These are phyloP conservation scores for Heliornis fulica DNA, from an alignment of 2,113 vertebrate species.

Conservation along the genomic window DNA sequence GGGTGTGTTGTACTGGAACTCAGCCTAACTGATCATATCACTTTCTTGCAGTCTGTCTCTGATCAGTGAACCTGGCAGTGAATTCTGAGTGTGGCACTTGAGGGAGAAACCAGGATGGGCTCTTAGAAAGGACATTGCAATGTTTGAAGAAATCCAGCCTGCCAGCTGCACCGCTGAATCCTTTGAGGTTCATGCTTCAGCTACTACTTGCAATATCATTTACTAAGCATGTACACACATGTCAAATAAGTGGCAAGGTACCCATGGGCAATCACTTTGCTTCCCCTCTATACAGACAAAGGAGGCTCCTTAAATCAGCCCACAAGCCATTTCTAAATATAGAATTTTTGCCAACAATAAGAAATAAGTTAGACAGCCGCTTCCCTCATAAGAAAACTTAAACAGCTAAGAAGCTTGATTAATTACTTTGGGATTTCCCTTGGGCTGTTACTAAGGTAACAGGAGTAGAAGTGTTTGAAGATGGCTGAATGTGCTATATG, in stretches of 20 bases:
- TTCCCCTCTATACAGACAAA: not conserved
- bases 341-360: not conserved
- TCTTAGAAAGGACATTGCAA: not conserved
- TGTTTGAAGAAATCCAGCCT: not conserved
- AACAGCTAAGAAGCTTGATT: conserved; percentile 22
- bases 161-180: not conserved
- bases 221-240: not conserved
- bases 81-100: not conserved
- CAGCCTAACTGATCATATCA: not conserved
- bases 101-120: not conserved
- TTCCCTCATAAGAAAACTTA: not conserved
- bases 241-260: not conserved
- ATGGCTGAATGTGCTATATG: not conserved
- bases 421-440: conserved; percentile 51
- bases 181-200: not conserved
- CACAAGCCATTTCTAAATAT: not conserved
- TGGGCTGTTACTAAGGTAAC: conserved; percentile 43
- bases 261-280: not conserved
- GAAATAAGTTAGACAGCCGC: not conserved
- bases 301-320: not conserved
- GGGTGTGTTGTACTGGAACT: not conserved
- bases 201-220: not conserved
- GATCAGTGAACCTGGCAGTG: not conserved
- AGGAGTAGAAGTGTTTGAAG: not conserved
- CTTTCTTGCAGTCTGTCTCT: not conserved